Percentiles rank a stretch among this genome's conserved stretches.
Conservation (phyloP, 2,888 invertebrate genomes). For the Ischnus inquisitorius region DNA sequence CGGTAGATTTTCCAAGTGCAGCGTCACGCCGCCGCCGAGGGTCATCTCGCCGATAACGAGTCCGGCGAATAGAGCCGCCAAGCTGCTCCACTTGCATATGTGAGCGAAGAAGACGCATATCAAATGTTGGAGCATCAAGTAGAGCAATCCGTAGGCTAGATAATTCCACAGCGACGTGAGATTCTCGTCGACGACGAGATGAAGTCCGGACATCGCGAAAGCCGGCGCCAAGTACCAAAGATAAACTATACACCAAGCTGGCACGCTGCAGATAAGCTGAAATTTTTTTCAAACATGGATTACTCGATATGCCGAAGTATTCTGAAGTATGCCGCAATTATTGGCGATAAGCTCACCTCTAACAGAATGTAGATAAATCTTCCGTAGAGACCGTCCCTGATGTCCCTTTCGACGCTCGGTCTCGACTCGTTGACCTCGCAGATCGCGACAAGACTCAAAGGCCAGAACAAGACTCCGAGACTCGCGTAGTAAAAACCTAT, state of each 20-base stretch:
- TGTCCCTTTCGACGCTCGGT: constrained; percentile 91
- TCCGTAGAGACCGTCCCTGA: constrained; percentile 93
- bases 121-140: constrained; percentile 81
- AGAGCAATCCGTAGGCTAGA: constrained; percentile 80
- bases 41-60: constrained; percentile 80
- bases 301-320: neutral
- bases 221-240: constrained; percentile 95
- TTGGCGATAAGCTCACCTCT: constrained; percentile 88
- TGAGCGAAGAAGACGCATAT: constrained; percentile 81
- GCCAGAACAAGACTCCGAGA: constrained; percentile 93
- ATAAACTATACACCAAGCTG: constrained; percentile 93
- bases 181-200: constrained; percentile 85
- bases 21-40: constrained; percentile 79
- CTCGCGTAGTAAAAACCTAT: constrained; percentile 95
- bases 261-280: constrained; percentile 92
- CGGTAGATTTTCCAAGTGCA: constrained; percentile 82
- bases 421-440: constrained; percentile 85
- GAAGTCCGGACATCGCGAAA: constrained; percentile 94
- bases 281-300: too few species aligned
- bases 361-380: constrained; percentile 92
- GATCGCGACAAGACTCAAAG: constrained; percentile 86
- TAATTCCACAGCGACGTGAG: constrained; percentile 82
- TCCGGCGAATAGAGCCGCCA: constrained; percentile 80
- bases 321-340: neutral
- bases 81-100: constrained; percentile 80